Evolutionary conservation across 2,888 invertebrate genomes (phyloP).

Genomic region (Melieria crassipennis): DNA sequence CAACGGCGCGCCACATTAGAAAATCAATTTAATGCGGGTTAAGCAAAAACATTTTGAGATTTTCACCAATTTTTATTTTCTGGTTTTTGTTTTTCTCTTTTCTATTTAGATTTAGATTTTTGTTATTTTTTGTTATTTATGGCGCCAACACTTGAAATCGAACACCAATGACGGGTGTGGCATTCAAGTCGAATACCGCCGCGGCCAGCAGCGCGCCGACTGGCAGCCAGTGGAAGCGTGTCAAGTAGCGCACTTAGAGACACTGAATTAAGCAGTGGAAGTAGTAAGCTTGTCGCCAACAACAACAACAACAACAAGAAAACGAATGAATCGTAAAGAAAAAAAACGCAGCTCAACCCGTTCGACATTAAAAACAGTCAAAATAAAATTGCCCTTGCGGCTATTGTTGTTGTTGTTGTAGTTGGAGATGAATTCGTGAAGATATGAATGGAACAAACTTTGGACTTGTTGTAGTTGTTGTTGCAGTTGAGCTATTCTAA

Average conservation of each 20-base stretch:
- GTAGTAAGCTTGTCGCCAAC: slow-evolving; percentile 7
- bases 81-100: slow-evolving; percentile 2
- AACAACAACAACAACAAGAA: background rate
- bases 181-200: background rate
- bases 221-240: slow-evolving; percentile 20
- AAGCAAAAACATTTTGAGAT: slow-evolving; percentile 14
- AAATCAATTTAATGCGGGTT: slow-evolving; percentile 31
- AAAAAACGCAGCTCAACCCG: background rate
- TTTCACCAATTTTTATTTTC: slow-evolving; percentile 21
- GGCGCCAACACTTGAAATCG: slow-evolving; percentile 30
- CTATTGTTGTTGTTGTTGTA: background rate
- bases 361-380: background rate
- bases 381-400: no score
- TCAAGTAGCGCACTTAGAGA: slow-evolving; percentile 26
- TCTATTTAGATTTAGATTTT: slow-evolving; percentile 4
- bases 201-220: slow-evolving; percentile 8
- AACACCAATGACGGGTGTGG: slow-evolving; percentile 26
- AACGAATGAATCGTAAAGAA: background rate
- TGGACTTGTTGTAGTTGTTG: no score
- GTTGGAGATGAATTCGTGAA: background rate
- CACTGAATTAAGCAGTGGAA: slow-evolving; percentile 13
- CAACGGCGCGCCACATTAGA: slow-evolving; percentile 7
- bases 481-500: no score
- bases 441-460: no score
- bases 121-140: slow-evolving; percentile 2